Base-by-base conservation (phyloP, 2,888 invertebrate species). In the Leptopilina myrica region DNA sequence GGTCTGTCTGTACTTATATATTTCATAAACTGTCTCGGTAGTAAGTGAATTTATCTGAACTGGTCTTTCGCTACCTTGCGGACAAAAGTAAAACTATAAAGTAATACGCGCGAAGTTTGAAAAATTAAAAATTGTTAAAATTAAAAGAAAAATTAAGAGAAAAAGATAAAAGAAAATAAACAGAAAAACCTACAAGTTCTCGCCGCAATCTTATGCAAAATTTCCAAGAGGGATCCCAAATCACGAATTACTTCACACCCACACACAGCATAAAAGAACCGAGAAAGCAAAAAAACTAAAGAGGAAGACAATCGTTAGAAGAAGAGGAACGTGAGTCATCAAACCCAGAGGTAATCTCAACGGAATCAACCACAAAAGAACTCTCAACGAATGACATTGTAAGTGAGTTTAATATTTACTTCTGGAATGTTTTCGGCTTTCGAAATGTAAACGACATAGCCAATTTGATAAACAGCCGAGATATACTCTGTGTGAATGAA, bases 341-440 rank as follows among this genome's bases (percentile, higher is more conserved):
- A 8, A 8, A 15, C 8, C 62, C 62, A 15, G 20, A 20, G 15
- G 62, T 62, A 62, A 62, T n/a, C 5, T n/a, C 59, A n/a, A 62
- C 62, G 20, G 20, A 62, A 20, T 20, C 6, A 20, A 3, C 20
- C 62, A 62, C 15, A 8, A 20, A 62, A 5, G 62, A 8, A 62
- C 62, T 59, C 7, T 20, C 15, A n/a, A 20, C 9, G 8, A 62
- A 62, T 20, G 62, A 62, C 20, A 2, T 8, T 62, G 20, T 62
- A 20, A 8, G 20, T 62, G 62, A 8, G 20, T 62, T 62, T 62
- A 62, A 62, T 62, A 62, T 62, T 62, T 62, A 62, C 20, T 62
- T 62, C 8, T 62, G 62, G 62, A 62, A 62, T 20, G 62, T 59
- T n/a, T 59, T 59, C n/a, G 15, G 59, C n/a, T 59, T 59, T 59